phyloP scores from a whole-genome alignment of 2,797 vertebrate genomes.

The Hylomyscus alleni region DNA sequence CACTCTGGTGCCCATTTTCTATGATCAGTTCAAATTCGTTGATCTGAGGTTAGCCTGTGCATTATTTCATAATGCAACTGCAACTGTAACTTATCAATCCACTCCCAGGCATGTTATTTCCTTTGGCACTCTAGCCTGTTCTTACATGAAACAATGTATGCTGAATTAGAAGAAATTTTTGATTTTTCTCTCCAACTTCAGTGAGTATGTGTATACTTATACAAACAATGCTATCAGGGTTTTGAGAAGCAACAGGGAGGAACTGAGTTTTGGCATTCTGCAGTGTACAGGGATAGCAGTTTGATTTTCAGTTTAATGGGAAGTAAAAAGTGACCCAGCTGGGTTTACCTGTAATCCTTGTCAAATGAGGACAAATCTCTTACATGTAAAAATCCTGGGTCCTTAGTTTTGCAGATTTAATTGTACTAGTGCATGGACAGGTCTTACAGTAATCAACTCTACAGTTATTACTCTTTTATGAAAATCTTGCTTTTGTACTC shows the following conservation, averaged over 20 bases:
- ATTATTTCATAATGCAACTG: neutral
- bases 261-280: slow-evolving; percentile 11
- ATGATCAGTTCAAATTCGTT: slow-evolving; percentile 12
- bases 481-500: neutral
- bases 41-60: neutral
- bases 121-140: neutral
- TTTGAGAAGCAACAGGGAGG: slow-evolving; percentile 3
- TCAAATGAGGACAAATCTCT: neutral
- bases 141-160: neutral
- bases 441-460: neutral
- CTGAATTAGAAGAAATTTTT: neutral
- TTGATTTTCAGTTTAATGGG: neutral
- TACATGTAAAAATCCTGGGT: slow-evolving; percentile 53
- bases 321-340: neutral
- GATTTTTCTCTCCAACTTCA: neutral
- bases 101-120: neutral
- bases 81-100: neutral
- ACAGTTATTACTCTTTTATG: neutral
- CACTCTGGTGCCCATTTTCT: neutral
- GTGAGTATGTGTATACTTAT: neutral
- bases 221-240: neutral
- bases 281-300: neutral
- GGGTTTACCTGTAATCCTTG: slow-evolving; percentile 49
- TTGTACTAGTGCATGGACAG: neutral
- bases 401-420: slow-evolving; percentile 49